Percentiles rank a stretch among this genome's conserved stretches.
phyloP scores from a whole-genome alignment of 2,888 invertebrate genomes.

The Coenonympha arcania region DNA sequence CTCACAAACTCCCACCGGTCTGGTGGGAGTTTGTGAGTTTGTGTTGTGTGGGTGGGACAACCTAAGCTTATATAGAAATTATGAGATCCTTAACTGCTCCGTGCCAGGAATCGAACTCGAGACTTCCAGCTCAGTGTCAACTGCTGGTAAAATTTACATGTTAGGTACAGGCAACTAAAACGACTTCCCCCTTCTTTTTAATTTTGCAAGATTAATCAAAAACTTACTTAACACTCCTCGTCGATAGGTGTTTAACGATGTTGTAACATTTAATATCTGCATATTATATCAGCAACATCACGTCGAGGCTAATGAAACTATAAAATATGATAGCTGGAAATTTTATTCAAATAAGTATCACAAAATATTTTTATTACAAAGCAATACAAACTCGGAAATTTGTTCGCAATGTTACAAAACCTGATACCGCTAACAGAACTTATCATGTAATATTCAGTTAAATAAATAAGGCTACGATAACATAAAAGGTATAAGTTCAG shows the following conservation, averaged over 20 bases:
- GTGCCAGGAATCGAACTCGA: too few relatives aligned
- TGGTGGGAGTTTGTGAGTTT: too few relatives aligned
- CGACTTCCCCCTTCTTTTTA: neutral
- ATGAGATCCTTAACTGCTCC: too few relatives aligned
- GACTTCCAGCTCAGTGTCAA: too few relatives aligned
- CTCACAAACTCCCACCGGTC: too few relatives aligned
- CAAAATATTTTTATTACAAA: conserved; percentile 37
- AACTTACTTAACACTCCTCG: neutral
- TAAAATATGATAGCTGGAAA: conserved; percentile 19
- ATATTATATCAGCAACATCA: conserved; percentile 11
- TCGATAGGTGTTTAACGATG: conserved; percentile 13
- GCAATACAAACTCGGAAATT: conserved; percentile 23
- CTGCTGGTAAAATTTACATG: neutral
- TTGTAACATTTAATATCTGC: neutral
- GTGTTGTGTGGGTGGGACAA: too few relatives aligned
- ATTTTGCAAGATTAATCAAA: neutral
- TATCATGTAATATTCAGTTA: neutral
- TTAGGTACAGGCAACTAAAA: neutral
- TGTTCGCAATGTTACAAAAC: conserved; percentile 21
- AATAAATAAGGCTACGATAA: too few relatives aligned
- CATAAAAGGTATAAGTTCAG: too few relatives aligned
- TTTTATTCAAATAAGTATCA: conserved; percentile 47
- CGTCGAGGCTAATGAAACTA: conserved; percentile 19
- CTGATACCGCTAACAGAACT: conserved; percentile 1
- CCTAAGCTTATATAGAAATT: too few relatives aligned